Evolutionary conservation across 2,113 vertebrate genomes (phyloP).

Genomic region (Synodontis membranacea): DNA sequence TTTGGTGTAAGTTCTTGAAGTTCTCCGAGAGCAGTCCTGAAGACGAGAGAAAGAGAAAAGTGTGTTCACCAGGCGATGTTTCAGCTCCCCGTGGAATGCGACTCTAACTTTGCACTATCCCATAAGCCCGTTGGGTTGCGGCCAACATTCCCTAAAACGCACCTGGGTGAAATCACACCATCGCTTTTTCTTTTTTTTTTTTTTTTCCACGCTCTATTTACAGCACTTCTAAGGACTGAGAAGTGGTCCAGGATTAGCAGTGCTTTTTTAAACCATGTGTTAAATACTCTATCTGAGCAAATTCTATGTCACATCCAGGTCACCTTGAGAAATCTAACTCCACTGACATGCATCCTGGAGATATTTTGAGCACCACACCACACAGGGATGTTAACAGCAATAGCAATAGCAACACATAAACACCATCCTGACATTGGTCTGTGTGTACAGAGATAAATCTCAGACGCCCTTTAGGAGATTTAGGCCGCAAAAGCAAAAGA

Average conservation of each 20-base stretch:
- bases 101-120: conserved; percentile 37
- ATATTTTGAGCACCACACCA: neutral
- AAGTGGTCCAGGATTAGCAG: conserved; percentile 8
- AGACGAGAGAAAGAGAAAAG: conserved; percentile 1
- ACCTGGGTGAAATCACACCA: conserved; percentile 46
- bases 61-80: conserved; percentile 34
- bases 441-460: neutral
- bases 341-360: neutral
- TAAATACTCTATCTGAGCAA: neutral
- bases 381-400: conserved; percentile 4
- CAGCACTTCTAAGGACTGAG: neutral
- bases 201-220: conserved; percentile 27
- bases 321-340: neutral
- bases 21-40: neutral
- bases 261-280: neutral
- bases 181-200: no score
- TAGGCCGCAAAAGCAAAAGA: neutral
- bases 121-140: conserved; percentile 36
- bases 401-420: conserved; percentile 55
- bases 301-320: neutral
- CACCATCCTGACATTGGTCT: neutral
- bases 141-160: conserved; percentile 52
- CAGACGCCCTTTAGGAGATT: neutral
- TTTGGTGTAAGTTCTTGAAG: no score
- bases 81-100: conserved; percentile 39